Percentiles rank a stretch among this genome's conserved stretches.
These are phyloP conservation scores for Caenorhabditis imperialis DNA, from an alignment of 2,888 invertebrate genomes.

Conservation along the genomic window DNA sequence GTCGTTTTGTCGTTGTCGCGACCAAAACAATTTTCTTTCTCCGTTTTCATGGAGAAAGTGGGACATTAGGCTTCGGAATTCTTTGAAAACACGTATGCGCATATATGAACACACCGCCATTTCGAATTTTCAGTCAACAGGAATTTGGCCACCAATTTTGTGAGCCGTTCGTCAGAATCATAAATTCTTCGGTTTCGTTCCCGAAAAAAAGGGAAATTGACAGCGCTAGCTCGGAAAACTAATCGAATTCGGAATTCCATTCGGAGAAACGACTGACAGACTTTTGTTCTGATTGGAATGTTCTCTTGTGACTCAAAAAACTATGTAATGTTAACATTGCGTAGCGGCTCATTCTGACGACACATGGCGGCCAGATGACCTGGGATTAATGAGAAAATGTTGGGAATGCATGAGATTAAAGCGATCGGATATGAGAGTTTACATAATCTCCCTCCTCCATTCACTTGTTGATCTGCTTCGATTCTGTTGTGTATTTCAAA, in stretches of 20 bases:
- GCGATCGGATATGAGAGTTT: too few relatives aligned
- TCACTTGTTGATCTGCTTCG: constrained; percentile 17
- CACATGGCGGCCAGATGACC: constrained; percentile 48
- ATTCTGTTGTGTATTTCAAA: constrained; percentile 10
- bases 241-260: too few relatives aligned
- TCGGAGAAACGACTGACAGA: too few relatives aligned
- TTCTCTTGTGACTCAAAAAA: too few relatives aligned
- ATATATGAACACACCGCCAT: constrained; percentile 20
- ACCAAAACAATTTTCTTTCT: constrained; percentile 23
- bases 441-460: too few relatives aligned
- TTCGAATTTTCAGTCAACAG: constrained; percentile 25
- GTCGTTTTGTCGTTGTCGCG: neutral
- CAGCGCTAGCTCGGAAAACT: too few relatives aligned
- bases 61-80: neutral
- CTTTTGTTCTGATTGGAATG: too few relatives aligned
- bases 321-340: too few relatives aligned
- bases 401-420: constrained; percentile 5
- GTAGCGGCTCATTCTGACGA: neutral
- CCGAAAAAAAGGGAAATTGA: neutral
- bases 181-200: constrained; percentile 4
- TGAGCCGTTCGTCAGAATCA: constrained; percentile 10
- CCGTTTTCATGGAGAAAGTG: neutral
- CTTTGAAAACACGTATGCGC: constrained; percentile 13
- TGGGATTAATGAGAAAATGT: constrained; percentile 14
- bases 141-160: too few relatives aligned